Base-by-base conservation (phyloP, 2,888 invertebrate species). In the Glyphotaelius pellucidus region DNA sequence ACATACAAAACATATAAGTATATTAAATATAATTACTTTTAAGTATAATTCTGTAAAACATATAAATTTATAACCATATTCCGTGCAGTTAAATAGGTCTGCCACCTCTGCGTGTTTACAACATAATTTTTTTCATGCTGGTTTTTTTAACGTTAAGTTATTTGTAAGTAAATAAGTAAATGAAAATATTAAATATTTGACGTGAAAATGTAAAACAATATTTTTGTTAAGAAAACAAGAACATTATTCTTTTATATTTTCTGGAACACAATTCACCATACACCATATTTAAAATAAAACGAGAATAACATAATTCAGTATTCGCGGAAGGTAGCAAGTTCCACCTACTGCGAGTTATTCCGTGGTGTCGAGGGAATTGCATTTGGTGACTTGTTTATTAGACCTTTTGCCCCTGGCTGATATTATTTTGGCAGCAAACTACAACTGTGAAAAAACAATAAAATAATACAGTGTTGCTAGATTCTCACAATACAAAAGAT, bases 391-490 rank as follows among this genome's bases (percentile, higher is more conserved):
- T 32, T 83, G 35, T 83, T 83, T 83, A 83, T 83, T 83, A 35
- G 35, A 32, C 83, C 35, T 83, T 38, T 38, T 25, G 32, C 83
- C 25, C 83, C 35, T 67, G 67, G 67, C 67, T 67, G 83, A 38
- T 83, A 83, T 83, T 83, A 38, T 83, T 83, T 83, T 83, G 83
- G 83, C 83, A 32, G 35, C 67, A 67, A 67, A 67, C 67, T 67
- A 67, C 67, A 67, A 67, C 67, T 67, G 67, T 67, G 25, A 67
- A 67, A 42, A 67, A 67, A 67, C 25, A 19, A 25, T 1, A 67
- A 67, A 67, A n/a, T 2, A n/a, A 67, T 25, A n/a, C 67, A n/a
- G 7, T 67, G 25, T 67, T 67, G 67, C 9, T 25, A 67, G 25
- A 67, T 9, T 25, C 25, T 67, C 67, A 67, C 67, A 25, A 25